Conservation (phyloP, 2,113 vertebrate species). For the Sitta europaea region DNA sequence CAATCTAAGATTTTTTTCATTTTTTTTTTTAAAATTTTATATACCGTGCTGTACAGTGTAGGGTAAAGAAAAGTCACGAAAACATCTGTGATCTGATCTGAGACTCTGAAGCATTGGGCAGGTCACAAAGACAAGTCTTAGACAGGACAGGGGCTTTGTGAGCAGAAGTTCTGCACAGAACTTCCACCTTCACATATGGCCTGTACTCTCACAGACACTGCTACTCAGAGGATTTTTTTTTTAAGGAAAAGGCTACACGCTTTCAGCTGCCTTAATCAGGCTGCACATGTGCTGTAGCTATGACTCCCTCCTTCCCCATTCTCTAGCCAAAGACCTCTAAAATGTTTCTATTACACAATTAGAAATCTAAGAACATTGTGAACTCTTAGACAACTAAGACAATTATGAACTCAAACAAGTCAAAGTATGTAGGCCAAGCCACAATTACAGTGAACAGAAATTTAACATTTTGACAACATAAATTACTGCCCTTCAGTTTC, state of each 20-base stretch:
- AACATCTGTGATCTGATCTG: neutral
- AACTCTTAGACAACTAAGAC: neutral
- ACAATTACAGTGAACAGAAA: neutral
- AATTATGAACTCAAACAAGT: neutral
- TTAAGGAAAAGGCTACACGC: neutral
- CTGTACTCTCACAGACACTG: neutral
- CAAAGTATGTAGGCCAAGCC: neutral
- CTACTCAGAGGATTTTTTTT: neutral
- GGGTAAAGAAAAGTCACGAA: neutral
- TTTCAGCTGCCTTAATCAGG: neutral
- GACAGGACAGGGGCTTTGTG: neutral
- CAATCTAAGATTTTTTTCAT: rapidly evolving
- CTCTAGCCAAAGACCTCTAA: neutral
- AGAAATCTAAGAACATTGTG: neutral
- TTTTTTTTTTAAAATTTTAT: neutral
- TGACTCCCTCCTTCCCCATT: neutral
- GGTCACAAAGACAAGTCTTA: neutral
- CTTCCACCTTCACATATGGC: neutral
- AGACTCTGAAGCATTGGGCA: neutral
- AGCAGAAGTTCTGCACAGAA: neutral
- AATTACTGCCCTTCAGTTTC: neutral
- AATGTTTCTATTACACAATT: neutral
- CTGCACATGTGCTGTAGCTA: neutral
- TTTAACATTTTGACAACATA: neutral
- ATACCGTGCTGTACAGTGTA: rapidly evolving